Base-by-base conservation (phyloP, 2,113 vertebrate genomes). In the Phaethornis superciliosus region DNA sequence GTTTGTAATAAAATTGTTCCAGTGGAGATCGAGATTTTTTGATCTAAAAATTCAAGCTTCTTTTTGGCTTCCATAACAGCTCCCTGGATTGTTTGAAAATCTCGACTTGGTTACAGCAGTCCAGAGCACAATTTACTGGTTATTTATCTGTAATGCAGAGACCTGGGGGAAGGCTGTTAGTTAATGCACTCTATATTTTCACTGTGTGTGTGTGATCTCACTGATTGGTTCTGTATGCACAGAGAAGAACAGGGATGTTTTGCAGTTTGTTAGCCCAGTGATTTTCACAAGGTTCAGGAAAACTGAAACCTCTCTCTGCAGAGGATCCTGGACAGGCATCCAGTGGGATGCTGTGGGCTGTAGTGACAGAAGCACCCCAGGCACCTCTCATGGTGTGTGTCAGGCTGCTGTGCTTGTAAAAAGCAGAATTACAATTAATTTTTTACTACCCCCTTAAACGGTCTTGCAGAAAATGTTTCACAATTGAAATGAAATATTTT, bases 1-100 rank as follows among this genome's bases (percentile, higher is more conserved):
- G 76, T 81, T 93, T 88, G 64, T 52, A 80, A 83, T 74, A 67
- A 81, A 49, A 6, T 20, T 51, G 33, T 88, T 90, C 71, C 67
- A 72, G 27, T 69, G 63, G 65, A 65, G 70, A 77, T 72, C 46
- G 85, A 75, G 63, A 58, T 28, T 65, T 90, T 72, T 67, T 93
- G 71, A 80, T 94, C 63, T 88, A 19, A 70, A 79, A 65, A 54
- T 80, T 85, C 59, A 58, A 7, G 80, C 71, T 87, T 44, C 56
- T 65, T 79, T 89, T 91, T 85, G 86, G 64, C 80, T 90, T 69
- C 68, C 28, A 0, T 77, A 59, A 51, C 12, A 30, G 46, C 46
- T 89, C 78, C 69, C 69, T 75, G 74, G 56, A 26, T 77, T 83
- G 51, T 84, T 42, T 47, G 68, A 64, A 87, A 82, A 22, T 49